Conservation (phyloP, 2,113 vertebrate species). For the Benitochromis conjunctus region DNA sequence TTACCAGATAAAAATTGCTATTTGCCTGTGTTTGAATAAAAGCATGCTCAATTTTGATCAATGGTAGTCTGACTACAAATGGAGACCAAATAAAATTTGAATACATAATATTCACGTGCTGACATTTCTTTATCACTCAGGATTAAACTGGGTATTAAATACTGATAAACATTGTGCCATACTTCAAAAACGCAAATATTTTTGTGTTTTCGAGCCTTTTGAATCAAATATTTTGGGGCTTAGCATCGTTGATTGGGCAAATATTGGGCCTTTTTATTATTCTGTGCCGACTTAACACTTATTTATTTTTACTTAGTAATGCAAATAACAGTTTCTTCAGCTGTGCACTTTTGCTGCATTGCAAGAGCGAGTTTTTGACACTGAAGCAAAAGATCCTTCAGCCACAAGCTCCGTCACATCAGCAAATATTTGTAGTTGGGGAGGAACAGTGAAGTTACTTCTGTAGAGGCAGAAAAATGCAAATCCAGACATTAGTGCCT, state of each 20-base stretch:
- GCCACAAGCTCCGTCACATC: not conserved
- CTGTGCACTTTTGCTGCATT: not conserved
- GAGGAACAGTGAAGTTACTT: not conserved
- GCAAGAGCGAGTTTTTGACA: not conserved
- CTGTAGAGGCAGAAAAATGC: not conserved
- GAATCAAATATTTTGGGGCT: not conserved
- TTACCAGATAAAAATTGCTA: not conserved
- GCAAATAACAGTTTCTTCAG: not conserved
- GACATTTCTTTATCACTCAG: not conserved
- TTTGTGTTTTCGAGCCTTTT: rapidly evolving
- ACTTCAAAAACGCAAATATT: not conserved
- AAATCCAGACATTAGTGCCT: not conserved
- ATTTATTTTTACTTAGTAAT: not conserved
- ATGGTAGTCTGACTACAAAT: not conserved
- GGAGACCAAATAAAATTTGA: not conserved
- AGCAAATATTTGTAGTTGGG: not conserved
- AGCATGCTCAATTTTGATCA: not conserved
- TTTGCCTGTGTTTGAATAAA: not conserved
- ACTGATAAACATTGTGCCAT: not conserved
- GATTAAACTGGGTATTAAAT: not conserved
- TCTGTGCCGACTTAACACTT: not conserved
- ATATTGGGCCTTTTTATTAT: not conserved
- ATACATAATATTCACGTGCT: not conserved
- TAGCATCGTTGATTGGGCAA: not conserved
- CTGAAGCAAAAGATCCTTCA: not conserved